These are phyloP conservation scores for Gambelia wislizenii DNA, from an alignment of 2,797 vertebrate genomes.

Conservation along the genomic window DNA sequence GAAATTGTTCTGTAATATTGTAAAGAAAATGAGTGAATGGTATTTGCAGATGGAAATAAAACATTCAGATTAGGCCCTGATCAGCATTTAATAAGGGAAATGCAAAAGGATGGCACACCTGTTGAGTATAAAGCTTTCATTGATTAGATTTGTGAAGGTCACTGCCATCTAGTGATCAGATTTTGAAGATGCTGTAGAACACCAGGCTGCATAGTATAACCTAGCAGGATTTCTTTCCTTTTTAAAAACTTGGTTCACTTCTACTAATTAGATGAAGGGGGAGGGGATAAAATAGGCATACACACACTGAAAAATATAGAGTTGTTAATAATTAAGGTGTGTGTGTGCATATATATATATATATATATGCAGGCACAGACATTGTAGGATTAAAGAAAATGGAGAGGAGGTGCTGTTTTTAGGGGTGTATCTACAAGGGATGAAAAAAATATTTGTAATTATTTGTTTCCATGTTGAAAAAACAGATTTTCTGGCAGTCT, in stretches of 20 bases:
- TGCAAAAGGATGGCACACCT: neutral
- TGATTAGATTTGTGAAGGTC: slow-evolving; percentile 70
- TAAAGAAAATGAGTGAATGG: slow-evolving; percentile 18
- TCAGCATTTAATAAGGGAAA: slow-evolving; percentile 32
- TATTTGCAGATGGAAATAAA: neutral
- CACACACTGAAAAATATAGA: neutral
- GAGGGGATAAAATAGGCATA: neutral
- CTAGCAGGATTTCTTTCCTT: neutral
- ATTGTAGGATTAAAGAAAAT: neutral
- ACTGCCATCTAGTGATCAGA: slow-evolving; percentile 80
- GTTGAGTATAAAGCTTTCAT: slow-evolving; percentile 17
- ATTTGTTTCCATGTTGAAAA: no score
- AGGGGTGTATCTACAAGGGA: no score
- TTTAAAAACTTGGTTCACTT: neutral
- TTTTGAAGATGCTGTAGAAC: slow-evolving; percentile 67
- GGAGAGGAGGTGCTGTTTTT: neutral
- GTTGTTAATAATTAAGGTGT: neutral
- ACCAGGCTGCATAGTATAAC: neutral
- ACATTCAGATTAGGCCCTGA: neutral
- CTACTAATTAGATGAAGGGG: slow-evolving; percentile 8
- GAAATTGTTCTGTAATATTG: slow-evolving; percentile 19
- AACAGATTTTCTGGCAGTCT: no score
- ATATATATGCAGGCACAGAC: neutral
- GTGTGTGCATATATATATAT: no score
- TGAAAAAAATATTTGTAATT: no score